Percentiles rank a stretch among this genome's conserved stretches.
These are phyloP conservation scores for Hemibagrus guttatus DNA, from an alignment of 2,797 vertebrate species.

Conservation along the genomic window DNA sequence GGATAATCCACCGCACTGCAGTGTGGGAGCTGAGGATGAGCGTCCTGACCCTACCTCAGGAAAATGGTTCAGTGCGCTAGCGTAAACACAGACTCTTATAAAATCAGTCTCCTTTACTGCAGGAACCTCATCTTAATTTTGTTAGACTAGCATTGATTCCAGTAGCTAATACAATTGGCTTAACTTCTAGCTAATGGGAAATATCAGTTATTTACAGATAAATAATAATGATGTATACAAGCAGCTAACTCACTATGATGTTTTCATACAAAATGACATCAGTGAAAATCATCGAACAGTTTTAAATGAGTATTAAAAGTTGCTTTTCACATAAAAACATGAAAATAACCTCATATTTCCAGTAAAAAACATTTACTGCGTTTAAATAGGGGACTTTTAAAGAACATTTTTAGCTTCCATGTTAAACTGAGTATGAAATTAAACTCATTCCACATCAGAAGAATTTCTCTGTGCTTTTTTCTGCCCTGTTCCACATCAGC, in stretches of 20 bases:
- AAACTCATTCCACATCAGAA: background rate
- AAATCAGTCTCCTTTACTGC: too few species aligned
- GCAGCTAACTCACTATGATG: background rate
- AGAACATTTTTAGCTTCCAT: background rate
- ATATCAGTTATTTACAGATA: too few species aligned
- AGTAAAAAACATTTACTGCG: too few species aligned
- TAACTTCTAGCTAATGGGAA: too few species aligned
- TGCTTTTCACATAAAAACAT: too few species aligned
- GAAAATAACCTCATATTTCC: too few species aligned
- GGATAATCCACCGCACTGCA: background rate
- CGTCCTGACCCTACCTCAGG: too few species aligned
- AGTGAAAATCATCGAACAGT: background rate
- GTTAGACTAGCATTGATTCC: too few species aligned
- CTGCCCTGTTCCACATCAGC: conserved; percentile 28
- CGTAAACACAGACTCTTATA: too few species aligned
- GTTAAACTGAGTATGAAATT: background rate
- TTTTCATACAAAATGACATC: background rate
- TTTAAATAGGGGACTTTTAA: background rate
- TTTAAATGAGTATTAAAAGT: background rate
- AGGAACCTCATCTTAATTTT: too few species aligned
- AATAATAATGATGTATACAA: too few species aligned
- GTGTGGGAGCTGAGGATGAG: background rate
- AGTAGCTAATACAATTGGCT: too few species aligned
- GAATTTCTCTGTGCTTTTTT: background rate
- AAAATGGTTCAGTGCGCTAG: background rate